Evolutionary conservation across 2,888 invertebrate genomes (phyloP).

Genomic region (Brachypalpus laphriformis): DNA sequence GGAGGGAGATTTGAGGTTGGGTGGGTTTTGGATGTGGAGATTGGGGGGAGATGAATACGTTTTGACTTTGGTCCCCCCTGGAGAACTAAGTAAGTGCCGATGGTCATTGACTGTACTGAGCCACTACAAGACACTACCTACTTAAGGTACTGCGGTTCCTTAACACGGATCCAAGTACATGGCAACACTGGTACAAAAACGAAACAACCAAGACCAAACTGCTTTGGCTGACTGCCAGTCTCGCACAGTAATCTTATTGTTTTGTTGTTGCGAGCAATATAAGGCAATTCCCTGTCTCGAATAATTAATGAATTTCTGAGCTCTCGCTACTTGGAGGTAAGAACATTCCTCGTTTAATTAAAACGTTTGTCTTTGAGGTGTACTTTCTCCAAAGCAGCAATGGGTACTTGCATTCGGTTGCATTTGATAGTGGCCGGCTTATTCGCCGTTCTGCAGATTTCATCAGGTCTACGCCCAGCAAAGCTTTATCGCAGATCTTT

Average conservation of each 20-base stretch:
- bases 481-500: constrained; percentile 78
- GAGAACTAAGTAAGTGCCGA: too few relatives aligned
- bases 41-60: too few relatives aligned
- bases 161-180: too few relatives aligned
- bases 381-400: background rate
- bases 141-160: too few relatives aligned
- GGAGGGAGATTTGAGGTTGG: too few relatives aligned
- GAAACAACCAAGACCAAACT: background rate
- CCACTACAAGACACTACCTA: too few relatives aligned
- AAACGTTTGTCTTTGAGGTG: background rate
- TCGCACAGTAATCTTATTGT: background rate
- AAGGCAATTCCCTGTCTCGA: background rate
- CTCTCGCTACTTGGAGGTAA: background rate
- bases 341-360: background rate
- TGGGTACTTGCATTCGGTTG: background rate
- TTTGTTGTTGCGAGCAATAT: background rate
- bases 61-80: too few relatives aligned
- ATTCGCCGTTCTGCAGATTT: constrained; percentile 8
- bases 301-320: background rate
- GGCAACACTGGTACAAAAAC: background rate
- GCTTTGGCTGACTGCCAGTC: background rate
- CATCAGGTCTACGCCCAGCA: background rate
- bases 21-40: too few relatives aligned
- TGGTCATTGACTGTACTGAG: too few relatives aligned
- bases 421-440: too few relatives aligned